These are phyloP conservation scores for Bryconaethiops microstoma DNA, from an alignment of 2,797 vertebrate genomes.

Conservation along the genomic window DNA sequence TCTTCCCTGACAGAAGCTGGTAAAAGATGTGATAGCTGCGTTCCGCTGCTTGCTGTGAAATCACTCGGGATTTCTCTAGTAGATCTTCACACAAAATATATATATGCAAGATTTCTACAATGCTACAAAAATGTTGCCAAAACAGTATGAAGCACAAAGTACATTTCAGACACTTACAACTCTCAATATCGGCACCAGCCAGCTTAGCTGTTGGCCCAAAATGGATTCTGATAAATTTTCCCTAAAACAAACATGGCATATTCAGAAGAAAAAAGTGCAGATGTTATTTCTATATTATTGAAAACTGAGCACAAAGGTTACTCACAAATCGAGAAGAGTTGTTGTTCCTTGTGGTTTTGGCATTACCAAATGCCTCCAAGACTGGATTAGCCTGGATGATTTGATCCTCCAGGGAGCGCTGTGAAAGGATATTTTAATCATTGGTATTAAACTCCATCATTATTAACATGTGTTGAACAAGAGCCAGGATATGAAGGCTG, in stretches of 20 bases:
- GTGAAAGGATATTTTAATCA: conserved; percentile 19
- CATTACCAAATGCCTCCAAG: conserved; percentile 74
- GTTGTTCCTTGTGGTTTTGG: conserved; percentile 79
- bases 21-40: conserved; percentile 78
- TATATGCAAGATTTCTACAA: too few species aligned
- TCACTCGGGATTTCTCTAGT: conserved; percentile 74
- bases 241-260: conserved; percentile 62
- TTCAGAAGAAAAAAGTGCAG: conserved; percentile 6
- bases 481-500: conserved; percentile 15
- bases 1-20: conserved; percentile 77
- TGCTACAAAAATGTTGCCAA: background rate
- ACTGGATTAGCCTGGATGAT: conserved; percentile 76
- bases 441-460: background rate
- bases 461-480: conserved; percentile 16
- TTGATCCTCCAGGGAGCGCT: conserved; percentile 74
- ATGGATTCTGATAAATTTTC: conserved; percentile 82
- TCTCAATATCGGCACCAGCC: conserved; percentile 75
- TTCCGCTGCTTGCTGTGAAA: conserved; percentile 75
- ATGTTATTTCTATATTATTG: conserved; percentile 4
- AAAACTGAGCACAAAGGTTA: conserved; percentile 31
- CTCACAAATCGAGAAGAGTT: conserved; percentile 74
- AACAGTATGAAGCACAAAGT: background rate
- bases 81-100: conserved; percentile 63
- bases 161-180: conserved; percentile 67
- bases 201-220: conserved; percentile 76